Evolutionary conservation across 2,888 invertebrate genomes (phyloP), one percentile per base, ranked within the genome.

Genomic region (Cataglyphis livida): DNA sequence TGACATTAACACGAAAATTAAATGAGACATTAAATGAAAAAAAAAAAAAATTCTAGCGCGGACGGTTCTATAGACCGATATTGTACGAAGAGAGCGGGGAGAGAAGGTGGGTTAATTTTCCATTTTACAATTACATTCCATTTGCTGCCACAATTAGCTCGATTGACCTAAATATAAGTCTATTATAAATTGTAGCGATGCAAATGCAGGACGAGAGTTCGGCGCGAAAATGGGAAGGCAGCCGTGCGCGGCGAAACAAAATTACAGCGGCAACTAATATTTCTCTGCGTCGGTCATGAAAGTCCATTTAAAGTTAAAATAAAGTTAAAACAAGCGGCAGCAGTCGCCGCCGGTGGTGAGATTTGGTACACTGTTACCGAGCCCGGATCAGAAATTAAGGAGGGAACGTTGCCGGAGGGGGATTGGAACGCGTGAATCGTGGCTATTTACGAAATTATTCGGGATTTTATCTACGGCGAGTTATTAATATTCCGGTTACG

Each of bases 391-490:
- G 79, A 82, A 78, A 70, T 70, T n/a, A 70, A 76, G 57, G 75
- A 65, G 74, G 38, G 57, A 68, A 81, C 51, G 68, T 74, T 59
- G 76, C 81, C 82, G 82, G 35, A 62, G 18, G 38, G 18, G 41
- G 41, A 38, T 15, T 35, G 66, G 12, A 9, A 64, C 70, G 75
- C 44, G 84, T 35, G 82, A 85, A 84, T 87, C 83, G 82, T 48
- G 54, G 83, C 81, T 82, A 83, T 89, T 89, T 85, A 86, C 83
- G 66, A 84, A 89, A 87, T 87, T 86, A 86, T 86, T 84, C 86
- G 59, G 61, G 61, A 65, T 57, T 70, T 59, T 78, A 7, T 74
- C 25, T 28, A 32, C 10, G 41, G 5, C 21, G 9, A 6, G 1
- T 10, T 51, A 18, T 84, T 78, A 68, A 71, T 61, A 84, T 68